A percentile compares a stretch with the other conserved stretches of the same genome.
Conservation (phyloP, 2,797 vertebrate genomes). For the Tokudaia muenninki region DNA sequence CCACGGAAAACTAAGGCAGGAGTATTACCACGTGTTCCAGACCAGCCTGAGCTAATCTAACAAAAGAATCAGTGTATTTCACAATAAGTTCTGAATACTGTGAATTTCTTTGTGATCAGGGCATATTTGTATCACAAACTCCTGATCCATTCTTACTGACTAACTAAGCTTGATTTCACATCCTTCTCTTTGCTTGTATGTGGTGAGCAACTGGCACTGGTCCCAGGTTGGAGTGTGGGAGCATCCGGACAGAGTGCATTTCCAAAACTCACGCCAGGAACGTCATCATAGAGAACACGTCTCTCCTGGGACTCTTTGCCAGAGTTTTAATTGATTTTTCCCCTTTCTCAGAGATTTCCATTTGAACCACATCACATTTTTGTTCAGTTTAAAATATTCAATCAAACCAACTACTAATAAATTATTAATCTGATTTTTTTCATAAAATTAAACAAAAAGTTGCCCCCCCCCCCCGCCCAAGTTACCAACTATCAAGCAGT, state of each 20-base stretch:
- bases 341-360: constrained; percentile 15
- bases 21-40: neutral
- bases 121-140: neutral
- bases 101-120: neutral
- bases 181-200: constrained; percentile 54
- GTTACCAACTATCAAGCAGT: constrained; percentile 76
- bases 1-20: too few relatives aligned
- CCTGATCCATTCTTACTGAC: neutral
- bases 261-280: constrained; percentile 60
- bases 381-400: constrained; percentile 58
- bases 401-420: constrained; percentile 17
- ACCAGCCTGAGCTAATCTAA: neutral
- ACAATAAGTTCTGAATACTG: constrained; percentile 28
- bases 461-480: neutral
- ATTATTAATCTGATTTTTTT: constrained; percentile 60
- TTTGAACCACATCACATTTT: constrained; percentile 63
- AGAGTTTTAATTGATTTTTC: constrained; percentile 8
- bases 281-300: constrained; percentile 7
- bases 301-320: constrained; percentile 67
- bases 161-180: constrained; percentile 31
- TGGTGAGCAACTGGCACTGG: constrained; percentile 60
- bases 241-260: constrained; percentile 70
- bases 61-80: neutral
- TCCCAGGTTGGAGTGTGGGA: constrained; percentile 76
- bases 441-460: constrained; percentile 45